A percentile compares a stretch with the other conserved stretches of the same genome.
phyloP scores from a whole-genome alignment of 1,140 invertebrate genomes.

The Lucilia cuprina region DNA sequence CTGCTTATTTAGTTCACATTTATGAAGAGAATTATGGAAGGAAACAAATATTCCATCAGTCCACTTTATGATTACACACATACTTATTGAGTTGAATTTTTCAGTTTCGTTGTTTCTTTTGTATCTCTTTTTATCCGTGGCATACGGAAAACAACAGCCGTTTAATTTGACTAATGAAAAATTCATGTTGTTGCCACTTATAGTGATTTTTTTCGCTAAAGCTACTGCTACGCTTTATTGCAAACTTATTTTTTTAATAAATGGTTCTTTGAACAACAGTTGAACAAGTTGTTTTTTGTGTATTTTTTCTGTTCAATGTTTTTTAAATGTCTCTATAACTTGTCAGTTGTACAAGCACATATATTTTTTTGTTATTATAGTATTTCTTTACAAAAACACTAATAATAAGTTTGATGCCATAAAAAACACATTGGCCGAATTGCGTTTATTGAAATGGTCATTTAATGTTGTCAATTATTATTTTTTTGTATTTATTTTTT shows the following conservation, averaged over 20 bases:
- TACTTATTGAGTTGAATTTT: no score
- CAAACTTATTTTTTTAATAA: no score
- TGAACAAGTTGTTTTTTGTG: no score
- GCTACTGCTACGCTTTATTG: neutral
- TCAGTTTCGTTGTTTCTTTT: no score
- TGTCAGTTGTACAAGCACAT: neutral
- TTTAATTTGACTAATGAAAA: neutral
- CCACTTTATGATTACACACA: no score
- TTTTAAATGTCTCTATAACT: neutral
- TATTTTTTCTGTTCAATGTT: no score
- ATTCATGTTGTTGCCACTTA: neutral
- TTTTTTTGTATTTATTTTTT: no score
- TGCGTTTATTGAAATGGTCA: neutral
- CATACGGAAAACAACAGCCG: neutral
- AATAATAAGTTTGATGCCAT: neutral
- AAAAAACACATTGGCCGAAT: neutral
- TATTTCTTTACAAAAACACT: neutral
- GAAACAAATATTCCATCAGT: no score
- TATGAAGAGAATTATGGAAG: no score
- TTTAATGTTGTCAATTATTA: neutral
- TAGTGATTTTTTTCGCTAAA: neutral
- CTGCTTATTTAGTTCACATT: no score
- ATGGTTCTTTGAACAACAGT: no score
- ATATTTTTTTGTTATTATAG: neutral
- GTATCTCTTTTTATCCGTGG: no score